phyloP scores from a whole-genome alignment of 2,888 invertebrate genomes.

The Drosophila bunnanda region DNA sequence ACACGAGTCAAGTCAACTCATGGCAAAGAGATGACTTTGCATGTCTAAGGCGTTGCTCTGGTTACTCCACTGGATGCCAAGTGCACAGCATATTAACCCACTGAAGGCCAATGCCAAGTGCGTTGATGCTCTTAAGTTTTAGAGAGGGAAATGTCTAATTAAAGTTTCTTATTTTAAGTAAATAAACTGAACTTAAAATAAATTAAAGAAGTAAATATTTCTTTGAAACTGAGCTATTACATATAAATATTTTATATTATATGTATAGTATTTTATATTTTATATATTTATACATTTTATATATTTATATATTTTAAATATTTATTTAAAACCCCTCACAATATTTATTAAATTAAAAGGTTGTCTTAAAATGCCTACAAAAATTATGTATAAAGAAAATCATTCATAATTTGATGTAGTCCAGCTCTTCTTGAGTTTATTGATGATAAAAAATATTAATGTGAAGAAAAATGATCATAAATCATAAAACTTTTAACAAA shows the following conservation, averaged over 20 bases:
- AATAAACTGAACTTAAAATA: too few species aligned
- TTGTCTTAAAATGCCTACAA: neutral
- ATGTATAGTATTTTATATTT: too few species aligned
- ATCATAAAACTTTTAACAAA: accelerated
- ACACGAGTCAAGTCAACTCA: constrained; percentile 22
- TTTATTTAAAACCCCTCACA: neutral
- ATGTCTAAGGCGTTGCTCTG: constrained; percentile 66
- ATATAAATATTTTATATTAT: neutral
- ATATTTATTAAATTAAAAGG: neutral
- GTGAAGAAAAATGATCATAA: neutral
- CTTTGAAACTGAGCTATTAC: neutral
- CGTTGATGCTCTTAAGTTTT: constrained; percentile 5
- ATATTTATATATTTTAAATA: neutral
- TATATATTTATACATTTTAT: neutral
- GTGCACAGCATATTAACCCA: constrained; percentile 67
- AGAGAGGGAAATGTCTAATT: constrained; percentile 1
- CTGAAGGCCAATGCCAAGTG: constrained; percentile 15
- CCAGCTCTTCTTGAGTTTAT: neutral
- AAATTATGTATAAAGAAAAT: neutral
- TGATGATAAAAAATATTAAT: neutral
- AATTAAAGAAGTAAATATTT: too few species aligned
- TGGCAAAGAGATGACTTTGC: constrained; percentile 56
- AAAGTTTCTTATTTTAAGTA: too few species aligned
- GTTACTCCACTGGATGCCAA: constrained; percentile 63
- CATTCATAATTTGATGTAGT: neutral